Evolutionary conservation across 2,113 vertebrate species (phyloP).

Genomic region (Ciconia boyciana): DNA sequence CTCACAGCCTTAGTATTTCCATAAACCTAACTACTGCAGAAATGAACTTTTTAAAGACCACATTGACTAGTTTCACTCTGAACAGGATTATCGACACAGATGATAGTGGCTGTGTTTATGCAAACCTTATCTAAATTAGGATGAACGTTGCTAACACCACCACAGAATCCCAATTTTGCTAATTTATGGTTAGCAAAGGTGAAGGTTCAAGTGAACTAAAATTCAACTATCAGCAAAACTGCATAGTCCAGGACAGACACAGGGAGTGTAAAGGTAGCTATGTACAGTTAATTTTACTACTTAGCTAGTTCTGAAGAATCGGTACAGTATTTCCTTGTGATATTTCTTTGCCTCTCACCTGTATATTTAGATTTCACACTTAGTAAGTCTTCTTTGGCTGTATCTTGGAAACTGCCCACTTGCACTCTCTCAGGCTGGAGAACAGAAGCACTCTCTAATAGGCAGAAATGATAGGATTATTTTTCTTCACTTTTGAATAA

Average conservation of each 20-base stretch:
- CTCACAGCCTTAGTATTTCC: not conserved
- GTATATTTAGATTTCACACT: not conserved
- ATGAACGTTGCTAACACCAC: not conserved
- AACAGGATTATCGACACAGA: not conserved
- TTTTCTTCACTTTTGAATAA: not conserved
- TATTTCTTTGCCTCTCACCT: not conserved
- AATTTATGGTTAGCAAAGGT: not conserved
- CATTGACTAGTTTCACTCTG: not conserved
- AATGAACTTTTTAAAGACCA: not conserved
- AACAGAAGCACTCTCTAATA: not conserved
- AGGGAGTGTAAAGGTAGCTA: not conserved
- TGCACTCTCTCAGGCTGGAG: not conserved
- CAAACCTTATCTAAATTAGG: not conserved
- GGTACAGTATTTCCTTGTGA: not conserved
- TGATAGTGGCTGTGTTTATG: not conserved
- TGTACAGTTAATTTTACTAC: not conserved
- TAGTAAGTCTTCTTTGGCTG: not conserved
- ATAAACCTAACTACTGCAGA: not conserved
- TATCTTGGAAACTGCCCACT: not conserved
- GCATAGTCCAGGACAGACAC: not conserved
- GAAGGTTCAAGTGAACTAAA: not conserved
- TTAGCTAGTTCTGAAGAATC: not conserved
- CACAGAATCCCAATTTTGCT: not conserved
- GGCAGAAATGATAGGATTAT: not conserved
- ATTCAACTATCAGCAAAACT: not conserved